Evolutionary conservation across 1,140 invertebrate species (phyloP).

Genomic region (Bombus picipes): DNA sequence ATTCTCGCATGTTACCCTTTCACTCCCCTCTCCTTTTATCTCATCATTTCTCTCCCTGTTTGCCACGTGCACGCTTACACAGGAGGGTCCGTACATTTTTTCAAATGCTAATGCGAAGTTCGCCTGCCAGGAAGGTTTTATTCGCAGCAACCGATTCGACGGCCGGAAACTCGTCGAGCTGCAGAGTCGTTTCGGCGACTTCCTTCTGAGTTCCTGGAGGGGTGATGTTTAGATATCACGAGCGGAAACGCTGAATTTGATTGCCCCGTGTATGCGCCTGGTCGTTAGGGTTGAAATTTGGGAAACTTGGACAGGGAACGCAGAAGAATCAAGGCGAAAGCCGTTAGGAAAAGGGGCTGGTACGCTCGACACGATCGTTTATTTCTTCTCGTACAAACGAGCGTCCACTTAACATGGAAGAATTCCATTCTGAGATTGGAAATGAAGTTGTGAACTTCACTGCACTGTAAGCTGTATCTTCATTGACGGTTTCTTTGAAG

Average conservation of each 20-base stretch:
- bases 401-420: slow-evolving; percentile 7
- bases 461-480: too few species aligned
- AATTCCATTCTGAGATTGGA: slow-evolving; percentile 32
- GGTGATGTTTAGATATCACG: slow-evolving; percentile 24
- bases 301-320: neutral
- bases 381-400: slow-evolving; percentile 13
- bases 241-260: slow-evolving; percentile 8
- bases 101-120: slow-evolving; percentile 41
- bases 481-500: too few species aligned
- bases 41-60: too few species aligned
- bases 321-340: neutral
- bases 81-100: slow-evolving; percentile 24
- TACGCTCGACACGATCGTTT: slow-evolving; percentile 7
- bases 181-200: neutral
- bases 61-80: neutral
- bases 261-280: neutral
- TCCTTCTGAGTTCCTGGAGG: neutral
- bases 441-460: too few species aligned
- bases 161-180: neutral
- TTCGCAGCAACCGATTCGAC: neutral
- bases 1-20: neutral
- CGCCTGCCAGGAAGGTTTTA: slow-evolving; percentile 15
- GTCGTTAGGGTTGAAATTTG: slow-evolving; percentile 26
- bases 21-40: neutral
- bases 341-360: neutral